A percentile compares a stretch with the other conserved stretches of the same genome.
Conservation (phyloP, 92 coral and sea anemone species). For the Zoanthus solanderi region DNA sequence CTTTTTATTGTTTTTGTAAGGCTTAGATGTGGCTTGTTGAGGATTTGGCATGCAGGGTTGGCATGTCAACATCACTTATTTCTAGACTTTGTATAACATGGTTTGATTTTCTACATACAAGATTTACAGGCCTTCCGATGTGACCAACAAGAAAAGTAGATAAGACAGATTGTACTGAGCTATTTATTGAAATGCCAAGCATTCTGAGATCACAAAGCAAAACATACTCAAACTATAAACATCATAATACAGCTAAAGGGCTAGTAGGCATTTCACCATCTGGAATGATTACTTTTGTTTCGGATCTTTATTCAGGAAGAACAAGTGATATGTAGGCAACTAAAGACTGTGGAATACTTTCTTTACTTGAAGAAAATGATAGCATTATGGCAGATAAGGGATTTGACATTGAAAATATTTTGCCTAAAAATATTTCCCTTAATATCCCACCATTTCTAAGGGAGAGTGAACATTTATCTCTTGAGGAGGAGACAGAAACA, state of each 20-base stretch:
- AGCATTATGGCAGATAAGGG: slow-evolving; percentile 49
- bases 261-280: slow-evolving; percentile 72
- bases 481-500: slow-evolving; percentile 67
- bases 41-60: slow-evolving; percentile 46
- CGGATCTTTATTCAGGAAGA: slow-evolving; percentile 73
- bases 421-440: slow-evolving; percentile 60
- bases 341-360: slow-evolving; percentile 62
- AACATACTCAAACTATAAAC: slow-evolving; percentile 46
- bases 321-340: slow-evolving; percentile 74
- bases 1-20: slow-evolving; percentile 61
- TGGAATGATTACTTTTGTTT: slow-evolving; percentile 69
- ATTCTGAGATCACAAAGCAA: slow-evolving; percentile 46
- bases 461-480: slow-evolving; percentile 59
- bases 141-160: slow-evolving; percentile 44
- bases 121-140: slow-evolving; percentile 13
- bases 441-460: slow-evolving; percentile 67
- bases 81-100: slow-evolving; percentile 46
- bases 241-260: slow-evolving; percentile 56
- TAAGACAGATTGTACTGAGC: slow-evolving; percentile 38
- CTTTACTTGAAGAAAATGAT: slow-evolving; percentile 65
- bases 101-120: slow-evolving; percentile 46
- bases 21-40: slow-evolving; percentile 67
- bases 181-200: slow-evolving; percentile 47
- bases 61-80: slow-evolving; percentile 19
- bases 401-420: slow-evolving; percentile 41